Conservation (phyloP, 2,888 invertebrate species). For the Metacarcinus magister region DNA sequence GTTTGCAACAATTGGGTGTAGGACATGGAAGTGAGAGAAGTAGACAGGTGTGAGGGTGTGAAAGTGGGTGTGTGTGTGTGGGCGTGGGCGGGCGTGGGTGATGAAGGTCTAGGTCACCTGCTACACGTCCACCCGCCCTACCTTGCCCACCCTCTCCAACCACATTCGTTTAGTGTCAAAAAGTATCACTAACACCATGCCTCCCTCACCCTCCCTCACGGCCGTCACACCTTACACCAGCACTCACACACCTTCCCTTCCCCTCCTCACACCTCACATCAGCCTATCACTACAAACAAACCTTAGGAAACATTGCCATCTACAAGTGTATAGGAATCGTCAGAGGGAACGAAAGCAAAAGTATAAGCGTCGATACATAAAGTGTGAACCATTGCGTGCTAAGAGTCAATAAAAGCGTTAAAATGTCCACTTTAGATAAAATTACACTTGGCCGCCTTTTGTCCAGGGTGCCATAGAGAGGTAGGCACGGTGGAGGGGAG, state of each 20-base stretch:
- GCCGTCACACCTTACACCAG: not conserved
- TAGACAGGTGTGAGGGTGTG: slow-evolving; percentile 4
- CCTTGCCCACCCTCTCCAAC: not conserved
- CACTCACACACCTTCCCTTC: not conserved
- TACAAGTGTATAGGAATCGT: not conserved
- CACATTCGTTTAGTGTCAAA: slow-evolving; percentile 3
- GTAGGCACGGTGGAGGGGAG: not conserved
- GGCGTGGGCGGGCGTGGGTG: slow-evolving; percentile 8
- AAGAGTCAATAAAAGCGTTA: not conserved
- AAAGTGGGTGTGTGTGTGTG: not conserved
- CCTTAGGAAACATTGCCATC: not conserved
- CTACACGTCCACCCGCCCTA: not conserved
- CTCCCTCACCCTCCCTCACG: not conserved
- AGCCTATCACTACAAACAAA: not conserved
- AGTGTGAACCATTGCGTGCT: not conserved
- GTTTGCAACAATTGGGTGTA: not conserved
- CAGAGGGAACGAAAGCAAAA: not conserved
- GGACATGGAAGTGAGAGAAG: not conserved
- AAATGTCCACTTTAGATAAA: slow-evolving; percentile 9
- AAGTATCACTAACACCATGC: not conserved
- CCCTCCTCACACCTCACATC: too few species aligned
- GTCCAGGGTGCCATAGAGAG: not conserved
- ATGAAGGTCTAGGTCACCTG: slow-evolving; percentile 18
- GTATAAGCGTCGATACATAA: not conserved
- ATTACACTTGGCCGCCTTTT: slow-evolving; percentile 17